Base-by-base conservation (phyloP, 2,797 vertebrate species). In the Ctenochaetus hawaiiensis region DNA sequence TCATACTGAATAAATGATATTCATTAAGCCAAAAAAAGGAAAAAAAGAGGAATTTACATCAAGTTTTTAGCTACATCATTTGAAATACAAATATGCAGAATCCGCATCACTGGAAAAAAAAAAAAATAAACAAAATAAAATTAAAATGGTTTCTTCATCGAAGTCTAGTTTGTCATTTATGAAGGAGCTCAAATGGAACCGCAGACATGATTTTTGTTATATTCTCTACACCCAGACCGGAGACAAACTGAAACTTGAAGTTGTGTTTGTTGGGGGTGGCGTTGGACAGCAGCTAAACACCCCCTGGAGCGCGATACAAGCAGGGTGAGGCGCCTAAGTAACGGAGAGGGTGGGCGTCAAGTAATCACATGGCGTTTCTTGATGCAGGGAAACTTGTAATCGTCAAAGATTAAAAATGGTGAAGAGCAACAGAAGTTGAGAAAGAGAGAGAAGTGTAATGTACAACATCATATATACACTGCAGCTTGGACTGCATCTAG, bases 1-100 rank as follows among this genome's bases (percentile, higher is more conserved):
- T 99, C 97, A 99, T 99, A 99, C 97, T 98, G 98, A 99, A 99
- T 99, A 99, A 99, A 99, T 99, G 98, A 99, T 99, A 99, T 99
- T 99, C 97, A 99, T 99, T 99, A 97, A 99, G 98, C 98, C 97
- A 97, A 97, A 98, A 97, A 96, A 95, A 67, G 83, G 95, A 52
- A 94, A 85, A 96, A 97, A 96, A 95, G 93, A 96, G 96, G 96
- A 98, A 98, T 99, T 99, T 99, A 99, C 97, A 99, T 97, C 97
- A 98, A 97, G 96, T 97, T 97, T 97, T 97, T 97, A 98, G 97
- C 97, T 98, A 99, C 97, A 98, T 98, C 94, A 95, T 98, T 96
- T 97, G 97, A 98, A 98, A 98, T 99, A 99, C 97, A 99, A 99
- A 98, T 98, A 98, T 98, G 97, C 96, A 97, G 97, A 98, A 98